Evolutionary conservation across 2,797 vertebrate species (phyloP).

Genomic region (Peromyscus attwateri): DNA sequence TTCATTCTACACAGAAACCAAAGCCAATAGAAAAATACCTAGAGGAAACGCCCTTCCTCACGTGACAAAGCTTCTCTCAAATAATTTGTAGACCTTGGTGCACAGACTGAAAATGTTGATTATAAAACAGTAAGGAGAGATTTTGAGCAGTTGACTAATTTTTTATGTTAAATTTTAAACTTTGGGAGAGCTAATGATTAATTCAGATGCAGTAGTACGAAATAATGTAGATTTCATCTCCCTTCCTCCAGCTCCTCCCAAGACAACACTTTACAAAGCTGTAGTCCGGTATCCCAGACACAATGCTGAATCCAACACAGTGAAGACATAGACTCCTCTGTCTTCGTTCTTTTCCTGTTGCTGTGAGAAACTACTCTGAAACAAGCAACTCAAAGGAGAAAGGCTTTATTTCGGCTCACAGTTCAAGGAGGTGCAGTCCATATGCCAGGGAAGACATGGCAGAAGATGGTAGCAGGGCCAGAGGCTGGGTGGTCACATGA

Average conservation of each 20-base stretch:
- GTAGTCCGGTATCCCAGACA: too few species aligned
- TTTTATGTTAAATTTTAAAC: background rate
- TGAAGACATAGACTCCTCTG: background rate
- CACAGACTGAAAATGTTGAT: background rate
- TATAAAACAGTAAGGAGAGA: conserved; percentile 14
- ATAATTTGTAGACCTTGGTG: conserved; percentile 5
- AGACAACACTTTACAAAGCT: background rate
- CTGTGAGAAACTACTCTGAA: background rate
- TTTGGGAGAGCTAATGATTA: background rate
- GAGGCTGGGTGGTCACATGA: background rate
- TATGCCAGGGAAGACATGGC: background rate
- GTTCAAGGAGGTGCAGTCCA: background rate
- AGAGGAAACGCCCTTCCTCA: background rate
- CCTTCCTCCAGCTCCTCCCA: background rate
- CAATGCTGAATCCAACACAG: too few species aligned
- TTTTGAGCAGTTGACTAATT: conserved; percentile 51
- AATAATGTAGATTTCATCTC: background rate
- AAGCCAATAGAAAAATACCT: conserved; percentile 25
- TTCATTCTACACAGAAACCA: background rate
- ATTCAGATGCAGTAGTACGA: background rate
- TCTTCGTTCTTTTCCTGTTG: background rate
- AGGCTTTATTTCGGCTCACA: background rate
- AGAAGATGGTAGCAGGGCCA: too few species aligned
- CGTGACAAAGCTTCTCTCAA: background rate
- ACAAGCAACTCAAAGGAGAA: background rate